Base-by-base conservation (phyloP, 2,113 vertebrate species). In the Gobius niger region DNA sequence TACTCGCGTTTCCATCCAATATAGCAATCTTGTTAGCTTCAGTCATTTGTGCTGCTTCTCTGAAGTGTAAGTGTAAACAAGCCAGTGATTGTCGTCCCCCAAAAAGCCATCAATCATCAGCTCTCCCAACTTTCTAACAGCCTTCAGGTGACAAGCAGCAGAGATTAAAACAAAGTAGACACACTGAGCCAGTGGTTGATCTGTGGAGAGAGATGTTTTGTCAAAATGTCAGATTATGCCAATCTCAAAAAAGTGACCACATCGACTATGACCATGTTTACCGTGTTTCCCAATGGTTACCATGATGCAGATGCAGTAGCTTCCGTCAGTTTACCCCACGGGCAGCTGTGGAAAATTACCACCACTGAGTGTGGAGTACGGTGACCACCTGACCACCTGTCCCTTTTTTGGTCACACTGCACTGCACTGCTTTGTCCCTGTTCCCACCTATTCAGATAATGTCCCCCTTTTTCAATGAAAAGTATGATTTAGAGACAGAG, bases 51-150 rank as follows among this genome's bases (percentile, higher is more conserved):
- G 16, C 13, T 46, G n/a, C 67, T 46, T 8, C 1, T 61, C 66
- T 61, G 8, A 68, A 68, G 51, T 67, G 65, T 40, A 57, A 57
- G 54, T 42, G 9, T 18, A 64, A 73, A 50, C 40, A 77, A 67
- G 54, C 57, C n/a, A 59, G 51, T 53, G 60, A 3, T 67, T 69
- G 41, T 24, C 9, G 49, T 52, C 63, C 50, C 44, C 69, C 18
- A 16, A 54, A 73, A 73, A 63, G 24, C 49, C 42, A 56, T 65
- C 47, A 71, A 66, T 72, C 7, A 12, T 61, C 47, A 60, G 11
- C 6, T 60, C 41, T 69, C 63, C 49, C 52, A 62, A 60, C 12
- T 18, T 70, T 62, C 46, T 62, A 47, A 14, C 16, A 1, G 19
- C 67, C 10, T 47, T 63, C 50, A 44, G 47, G 51, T 60, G 57